A percentile compares a stretch with the other conserved stretches of the same genome.
Evolutionary conservation across 2,888 invertebrate genomes (phyloP).

Genomic region (Oscheius sp.): DNA sequence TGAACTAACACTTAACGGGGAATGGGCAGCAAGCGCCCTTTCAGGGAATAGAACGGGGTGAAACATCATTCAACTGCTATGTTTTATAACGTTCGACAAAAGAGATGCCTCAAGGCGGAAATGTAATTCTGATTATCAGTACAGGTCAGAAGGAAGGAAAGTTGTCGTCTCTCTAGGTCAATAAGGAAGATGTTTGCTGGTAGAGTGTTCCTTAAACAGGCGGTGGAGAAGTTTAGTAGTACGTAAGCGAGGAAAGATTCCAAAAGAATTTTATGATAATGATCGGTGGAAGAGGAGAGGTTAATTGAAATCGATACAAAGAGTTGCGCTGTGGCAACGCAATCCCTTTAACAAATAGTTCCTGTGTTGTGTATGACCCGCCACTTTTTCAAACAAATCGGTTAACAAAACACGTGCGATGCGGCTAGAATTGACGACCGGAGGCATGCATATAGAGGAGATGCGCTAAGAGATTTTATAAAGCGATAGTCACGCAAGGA

Average conservation of each 20-base stretch:
- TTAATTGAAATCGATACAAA: slow-evolving; percentile 24
- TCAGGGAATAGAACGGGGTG: neutral
- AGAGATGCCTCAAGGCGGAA: neutral
- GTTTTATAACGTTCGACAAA: slow-evolving; percentile 22
- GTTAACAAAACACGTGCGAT: no score
- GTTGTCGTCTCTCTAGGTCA: slow-evolving; percentile 8
- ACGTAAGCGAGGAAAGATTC: neutral
- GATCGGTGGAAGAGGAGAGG: neutral
- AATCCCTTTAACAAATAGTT: slow-evolving; percentile 23
- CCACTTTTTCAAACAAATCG: no score
- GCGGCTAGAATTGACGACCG: no score
- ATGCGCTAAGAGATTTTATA: slow-evolving; percentile 1
- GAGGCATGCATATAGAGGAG: no score
- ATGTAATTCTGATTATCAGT: slow-evolving; percentile 1
- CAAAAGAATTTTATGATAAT: slow-evolving; percentile 6
- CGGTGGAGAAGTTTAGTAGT: neutral
- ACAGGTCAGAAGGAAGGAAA: neutral
- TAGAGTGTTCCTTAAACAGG: slow-evolving; percentile 17
- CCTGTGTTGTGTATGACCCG: no score
- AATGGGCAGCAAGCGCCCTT: no score
- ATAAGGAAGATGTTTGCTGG: slow-evolving; percentile 30
- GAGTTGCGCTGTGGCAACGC: neutral
- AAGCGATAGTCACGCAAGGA: slow-evolving; percentile 11
- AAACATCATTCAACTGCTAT: slow-evolving; percentile 28
- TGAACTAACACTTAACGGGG: no score